Evolutionary conservation across 2,113 vertebrate species (phyloP).

Genomic region (Nettapus auritus): DNA sequence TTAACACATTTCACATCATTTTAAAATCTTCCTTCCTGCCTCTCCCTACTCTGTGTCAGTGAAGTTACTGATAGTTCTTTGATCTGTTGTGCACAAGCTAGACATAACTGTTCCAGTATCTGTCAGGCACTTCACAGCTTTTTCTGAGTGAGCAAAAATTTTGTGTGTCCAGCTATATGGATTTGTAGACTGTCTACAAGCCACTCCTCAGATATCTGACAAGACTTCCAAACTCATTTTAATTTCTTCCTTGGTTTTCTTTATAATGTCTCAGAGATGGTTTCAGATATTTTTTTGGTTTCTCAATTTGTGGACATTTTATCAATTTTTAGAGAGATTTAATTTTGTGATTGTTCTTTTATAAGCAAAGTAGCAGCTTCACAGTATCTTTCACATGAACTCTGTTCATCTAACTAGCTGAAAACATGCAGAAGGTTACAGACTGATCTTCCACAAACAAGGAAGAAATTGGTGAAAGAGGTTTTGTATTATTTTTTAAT

Average conservation of each 20-base stretch:
- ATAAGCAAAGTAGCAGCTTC: background rate
- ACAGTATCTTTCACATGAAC: background rate
- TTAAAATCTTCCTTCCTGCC: background rate
- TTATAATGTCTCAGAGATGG: background rate
- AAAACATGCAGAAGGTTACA: background rate
- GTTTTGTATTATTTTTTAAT: background rate
- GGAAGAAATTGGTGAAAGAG: background rate
- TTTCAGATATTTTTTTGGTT: background rate
- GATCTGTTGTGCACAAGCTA: background rate
- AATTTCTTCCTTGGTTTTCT: background rate
- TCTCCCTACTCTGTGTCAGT: background rate
- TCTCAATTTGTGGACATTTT: background rate
- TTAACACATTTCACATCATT: no score
- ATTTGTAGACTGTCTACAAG: background rate
- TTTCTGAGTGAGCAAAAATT: background rate
- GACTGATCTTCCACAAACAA: background rate
- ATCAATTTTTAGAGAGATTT: background rate
- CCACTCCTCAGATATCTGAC: background rate
- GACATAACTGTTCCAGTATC: background rate
- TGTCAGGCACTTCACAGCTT: background rate
- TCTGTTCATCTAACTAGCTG: background rate
- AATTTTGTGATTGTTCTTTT: background rate
- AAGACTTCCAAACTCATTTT: background rate
- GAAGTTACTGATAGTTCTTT: background rate
- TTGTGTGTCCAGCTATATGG: background rate